These are phyloP conservation scores for Lochmaea capreae DNA, from an alignment of 2,888 invertebrate species.

Conservation along the genomic window DNA sequence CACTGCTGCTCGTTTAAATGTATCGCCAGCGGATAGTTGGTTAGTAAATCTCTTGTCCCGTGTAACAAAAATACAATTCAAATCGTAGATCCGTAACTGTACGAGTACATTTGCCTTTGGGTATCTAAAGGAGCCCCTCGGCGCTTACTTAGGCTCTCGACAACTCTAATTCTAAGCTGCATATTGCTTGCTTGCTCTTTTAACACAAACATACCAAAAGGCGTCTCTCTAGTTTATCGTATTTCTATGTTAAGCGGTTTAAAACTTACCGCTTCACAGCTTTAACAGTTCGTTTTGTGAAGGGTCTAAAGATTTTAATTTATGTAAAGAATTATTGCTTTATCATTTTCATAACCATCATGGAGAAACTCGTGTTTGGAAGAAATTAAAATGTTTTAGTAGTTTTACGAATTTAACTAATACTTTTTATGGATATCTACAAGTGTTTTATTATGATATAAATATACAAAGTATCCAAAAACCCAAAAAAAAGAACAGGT, in stretches of 20 bases:
- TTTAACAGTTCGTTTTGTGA: slow-evolving; percentile 16
- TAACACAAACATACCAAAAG: slow-evolving; percentile 61
- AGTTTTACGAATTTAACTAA: not conserved
- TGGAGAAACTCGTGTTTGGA: not conserved
- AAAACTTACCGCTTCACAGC: slow-evolving; percentile 23
- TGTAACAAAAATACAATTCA: slow-evolving; percentile 15
- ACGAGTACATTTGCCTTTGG: slow-evolving; percentile 59
- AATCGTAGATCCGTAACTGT: slow-evolving; percentile 11
- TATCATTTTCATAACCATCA: slow-evolving; percentile 12
- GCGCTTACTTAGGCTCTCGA: slow-evolving; percentile 45
- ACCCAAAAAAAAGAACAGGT: slow-evolving; percentile 50
- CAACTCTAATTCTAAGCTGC: slow-evolving; percentile 46
- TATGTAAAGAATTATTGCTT: slow-evolving; percentile 27
- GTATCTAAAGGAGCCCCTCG: slow-evolving; percentile 44
- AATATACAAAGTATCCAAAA: slow-evolving; percentile 5
- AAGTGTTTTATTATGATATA: not conserved
- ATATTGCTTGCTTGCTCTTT: slow-evolving; percentile 47
- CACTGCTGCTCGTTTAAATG: not conserved
- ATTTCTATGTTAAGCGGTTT: slow-evolving; percentile 31
- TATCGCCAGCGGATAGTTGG: slow-evolving; percentile 7
- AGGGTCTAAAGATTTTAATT: slow-evolving; percentile 10
- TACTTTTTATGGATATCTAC: not conserved
- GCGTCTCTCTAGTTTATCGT: slow-evolving; percentile 49
- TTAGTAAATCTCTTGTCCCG: slow-evolving; percentile 1
- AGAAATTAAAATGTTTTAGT: not conserved